Evolutionary conservation across 2,888 invertebrate species (phyloP).

Genomic region (Stenodema calcarata): DNA sequence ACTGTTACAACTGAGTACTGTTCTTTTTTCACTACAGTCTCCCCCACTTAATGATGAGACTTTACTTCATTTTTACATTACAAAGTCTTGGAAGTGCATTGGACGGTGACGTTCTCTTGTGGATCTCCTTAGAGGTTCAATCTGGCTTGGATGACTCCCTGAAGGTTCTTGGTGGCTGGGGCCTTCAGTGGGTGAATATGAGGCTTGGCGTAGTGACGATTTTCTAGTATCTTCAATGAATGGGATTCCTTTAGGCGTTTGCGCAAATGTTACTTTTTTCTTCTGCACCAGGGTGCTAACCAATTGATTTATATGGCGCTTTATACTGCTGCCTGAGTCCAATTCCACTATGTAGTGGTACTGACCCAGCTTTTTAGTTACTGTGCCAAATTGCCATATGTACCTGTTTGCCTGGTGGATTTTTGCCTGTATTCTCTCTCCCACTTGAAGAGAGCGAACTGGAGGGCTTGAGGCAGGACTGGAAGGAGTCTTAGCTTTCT

Average conservation of each 20-base stretch:
- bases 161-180: neutral
- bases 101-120: neutral
- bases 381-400: conserved; percentile 4
- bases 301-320: conserved; percentile 15
- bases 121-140: neutral
- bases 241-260: neutral
- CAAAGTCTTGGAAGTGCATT: neutral
- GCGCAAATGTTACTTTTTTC: neutral
- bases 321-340: conserved; percentile 11
- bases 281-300: neutral
- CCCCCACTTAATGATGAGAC: conserved; percentile 10
- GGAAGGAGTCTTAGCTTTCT: neutral
- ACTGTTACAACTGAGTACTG: neutral
- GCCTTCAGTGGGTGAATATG: neutral
- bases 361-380: neutral
- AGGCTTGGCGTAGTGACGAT: neutral
- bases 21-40: conserved; percentile 10
- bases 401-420: neutral
- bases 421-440: conserved; percentile 1
- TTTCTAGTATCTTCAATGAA: neutral
- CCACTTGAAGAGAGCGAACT: conserved; percentile 22
- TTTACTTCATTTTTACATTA: neutral
- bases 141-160: neutral
- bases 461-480: neutral
- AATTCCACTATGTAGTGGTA: conserved; percentile 14